Conservation (phyloP, 2,797 vertebrate species). For the Periparus ater region DNA sequence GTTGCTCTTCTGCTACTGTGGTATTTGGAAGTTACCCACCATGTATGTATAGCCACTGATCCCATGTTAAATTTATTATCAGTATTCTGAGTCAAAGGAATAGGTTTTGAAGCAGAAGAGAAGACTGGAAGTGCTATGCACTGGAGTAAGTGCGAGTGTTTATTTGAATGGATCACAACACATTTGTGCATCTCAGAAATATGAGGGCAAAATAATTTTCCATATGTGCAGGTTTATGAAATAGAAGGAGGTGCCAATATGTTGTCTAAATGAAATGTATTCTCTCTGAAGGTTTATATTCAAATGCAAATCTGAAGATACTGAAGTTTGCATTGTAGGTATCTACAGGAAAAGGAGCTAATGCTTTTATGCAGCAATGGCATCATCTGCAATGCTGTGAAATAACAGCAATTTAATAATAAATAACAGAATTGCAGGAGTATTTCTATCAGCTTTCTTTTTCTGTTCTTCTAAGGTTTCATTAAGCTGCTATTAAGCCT, state of each 20-base stretch:
- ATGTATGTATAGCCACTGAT: neutral
- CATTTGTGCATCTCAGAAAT: neutral
- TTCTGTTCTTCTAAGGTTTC: neutral
- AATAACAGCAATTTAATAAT: too few relatives aligned
- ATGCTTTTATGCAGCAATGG: neutral
- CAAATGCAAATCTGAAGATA: neutral
- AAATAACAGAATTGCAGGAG: neutral
- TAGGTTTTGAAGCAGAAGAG: neutral
- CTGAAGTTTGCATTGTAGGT: neutral
- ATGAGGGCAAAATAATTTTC: neutral
- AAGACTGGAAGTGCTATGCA: neutral
- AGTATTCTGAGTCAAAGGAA: neutral
- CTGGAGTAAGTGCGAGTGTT: neutral
- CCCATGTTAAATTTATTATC: neutral
- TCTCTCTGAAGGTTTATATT: neutral
- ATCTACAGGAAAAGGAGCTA: neutral
- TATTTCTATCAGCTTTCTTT: neutral
- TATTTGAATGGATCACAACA: neutral
- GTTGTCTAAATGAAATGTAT: neutral
- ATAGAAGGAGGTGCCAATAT: neutral
- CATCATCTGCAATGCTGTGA: neutral
- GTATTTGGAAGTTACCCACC: neutral
- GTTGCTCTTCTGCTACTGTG: neutral
- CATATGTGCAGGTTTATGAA: neutral
- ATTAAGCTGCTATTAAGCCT: neutral